Conservation (phyloP, 2,888 invertebrate species). For the Caenorhabditis sp. region DNA sequence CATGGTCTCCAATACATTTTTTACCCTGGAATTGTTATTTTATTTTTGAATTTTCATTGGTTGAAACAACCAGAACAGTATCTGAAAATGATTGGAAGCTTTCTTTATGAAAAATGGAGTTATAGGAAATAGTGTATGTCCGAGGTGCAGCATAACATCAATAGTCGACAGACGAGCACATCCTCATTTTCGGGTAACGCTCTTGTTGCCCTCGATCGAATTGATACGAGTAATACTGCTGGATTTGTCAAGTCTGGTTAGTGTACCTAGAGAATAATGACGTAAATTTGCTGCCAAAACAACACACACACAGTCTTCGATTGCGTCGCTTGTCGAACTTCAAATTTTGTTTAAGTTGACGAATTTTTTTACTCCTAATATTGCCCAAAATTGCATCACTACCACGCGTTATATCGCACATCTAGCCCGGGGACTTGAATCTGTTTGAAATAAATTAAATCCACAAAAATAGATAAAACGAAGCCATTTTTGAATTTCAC, state of each 20-base stretch:
- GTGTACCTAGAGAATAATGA: too few species aligned
- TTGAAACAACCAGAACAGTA: not conserved
- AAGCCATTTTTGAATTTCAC: too few species aligned
- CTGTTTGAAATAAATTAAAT: too few species aligned
- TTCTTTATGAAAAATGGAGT: not conserved
- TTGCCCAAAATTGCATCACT: too few species aligned
- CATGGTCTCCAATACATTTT: not conserved
- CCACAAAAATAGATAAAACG: too few species aligned
- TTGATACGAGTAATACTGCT: conserved; percentile 40
- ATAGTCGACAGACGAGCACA: conserved; percentile 10
- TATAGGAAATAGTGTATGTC: conserved; percentile 24
- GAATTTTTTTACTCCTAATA: too few species aligned
- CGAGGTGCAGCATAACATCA: conserved; percentile 17
- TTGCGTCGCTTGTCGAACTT: too few species aligned
- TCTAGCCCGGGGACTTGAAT: too few species aligned
- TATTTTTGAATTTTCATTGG: conserved; percentile 1
- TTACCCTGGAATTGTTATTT: not conserved
- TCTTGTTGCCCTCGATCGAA: conserved; percentile 35
- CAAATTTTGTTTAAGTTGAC: too few species aligned
- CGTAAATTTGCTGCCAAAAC: too few species aligned
- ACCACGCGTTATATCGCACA: too few species aligned
- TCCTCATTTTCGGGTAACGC: conserved; percentile 39
- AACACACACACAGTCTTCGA: too few species aligned
- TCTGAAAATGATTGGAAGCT: conserved; percentile 7
- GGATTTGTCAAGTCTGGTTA: conserved; percentile 36